Evolutionary conservation across 2,797 vertebrate species (phyloP).

Genomic region (Notolabrus celidotus): DNA sequence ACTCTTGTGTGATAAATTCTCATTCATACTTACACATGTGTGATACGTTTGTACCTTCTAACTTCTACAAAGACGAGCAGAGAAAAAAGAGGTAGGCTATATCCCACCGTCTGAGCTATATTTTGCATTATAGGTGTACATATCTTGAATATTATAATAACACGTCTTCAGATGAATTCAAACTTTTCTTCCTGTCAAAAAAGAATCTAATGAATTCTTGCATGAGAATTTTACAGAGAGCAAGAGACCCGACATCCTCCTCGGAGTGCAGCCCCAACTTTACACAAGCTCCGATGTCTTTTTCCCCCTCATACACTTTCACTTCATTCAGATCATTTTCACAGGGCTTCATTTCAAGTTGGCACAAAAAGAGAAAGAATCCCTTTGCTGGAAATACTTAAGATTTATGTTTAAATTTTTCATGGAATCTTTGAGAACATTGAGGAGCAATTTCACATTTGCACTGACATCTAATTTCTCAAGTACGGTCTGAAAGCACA

Average conservation of each 20-base stretch:
- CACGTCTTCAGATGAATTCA: slow-evolving; percentile 76
- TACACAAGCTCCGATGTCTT: slow-evolving; percentile 76
- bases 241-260: slow-evolving; percentile 72
- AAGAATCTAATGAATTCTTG: slow-evolving; percentile 80
- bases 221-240: slow-evolving; percentile 77
- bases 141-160: slow-evolving; percentile 79
- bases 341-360: slow-evolving; percentile 84
- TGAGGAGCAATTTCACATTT: slow-evolving; percentile 90
- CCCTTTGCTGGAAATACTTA: slow-evolving; percentile 86
- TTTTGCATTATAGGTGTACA: slow-evolving; percentile 75
- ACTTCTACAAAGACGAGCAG: slow-evolving; percentile 46
- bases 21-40: slow-evolving; percentile 53
- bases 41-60: slow-evolving; percentile 50
- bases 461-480: slow-evolving; percentile 91
- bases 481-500: slow-evolving; percentile 88
- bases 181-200: slow-evolving; percentile 81
- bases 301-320: slow-evolving; percentile 67
- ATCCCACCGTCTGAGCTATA: slow-evolving; percentile 43
- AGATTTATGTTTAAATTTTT: slow-evolving; percentile 89
- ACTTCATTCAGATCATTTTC: slow-evolving; percentile 84
- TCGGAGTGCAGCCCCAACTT: slow-evolving; percentile 78
- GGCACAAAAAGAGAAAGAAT: slow-evolving; percentile 71
- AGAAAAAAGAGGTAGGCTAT: slow-evolving; percentile 47
- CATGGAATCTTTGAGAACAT: slow-evolving; percentile 90
- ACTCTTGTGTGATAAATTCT: slow-evolving; percentile 58